Evolutionary conservation across 2,113 vertebrate species (phyloP), one percentile per base, ranked within the genome.

Genomic region (Oreochromis spilurus): DNA sequence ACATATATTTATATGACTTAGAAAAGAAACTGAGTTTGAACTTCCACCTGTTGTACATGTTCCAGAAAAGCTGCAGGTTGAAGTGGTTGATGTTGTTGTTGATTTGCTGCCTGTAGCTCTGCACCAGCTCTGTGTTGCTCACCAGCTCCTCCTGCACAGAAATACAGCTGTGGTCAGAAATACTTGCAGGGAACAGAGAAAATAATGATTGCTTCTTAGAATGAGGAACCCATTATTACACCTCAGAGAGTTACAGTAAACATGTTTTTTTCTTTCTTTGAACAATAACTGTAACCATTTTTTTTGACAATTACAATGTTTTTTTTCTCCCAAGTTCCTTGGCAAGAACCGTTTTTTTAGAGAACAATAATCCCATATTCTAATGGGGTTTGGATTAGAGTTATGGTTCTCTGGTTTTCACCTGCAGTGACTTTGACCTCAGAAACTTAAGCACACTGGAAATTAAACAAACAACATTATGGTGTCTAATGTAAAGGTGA

Each of bases 11-110:
- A 2, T 50, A 19, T n/a, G 17, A 50, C 16, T 52, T n/a, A 36
- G 24, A 40, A 40, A 21, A 3, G 1, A 50, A 9, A 29, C 8
- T 12, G 1, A 38, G 31, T 40, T 11, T 19, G 43, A n/a, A 50
- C 60, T 62, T 85, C 7, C 90, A 99, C 99, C 99, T 96, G 93
- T 99, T 99, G 96, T 99, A 99, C 98, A 99, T 98, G 95, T 98
- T 99, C 98, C 98, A 99, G 97, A 99, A 99, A 75, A 99, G 99
- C 95, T 99, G 98, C 94, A 99, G 96, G 94, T 99, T 99, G 95
- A 97, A 98, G 95, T 98, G 98, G 96, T 99, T 99, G 93, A 99
- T 88, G 60, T 96, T 96, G 3, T 97, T 98, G 89, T 96, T 95
- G 0, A 99, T 99, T 96, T 99, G 98, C 94, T 99, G 98, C 82